Conservation (phyloP, 2,888 invertebrate genomes). For the Sarcophaga variegata region DNA sequence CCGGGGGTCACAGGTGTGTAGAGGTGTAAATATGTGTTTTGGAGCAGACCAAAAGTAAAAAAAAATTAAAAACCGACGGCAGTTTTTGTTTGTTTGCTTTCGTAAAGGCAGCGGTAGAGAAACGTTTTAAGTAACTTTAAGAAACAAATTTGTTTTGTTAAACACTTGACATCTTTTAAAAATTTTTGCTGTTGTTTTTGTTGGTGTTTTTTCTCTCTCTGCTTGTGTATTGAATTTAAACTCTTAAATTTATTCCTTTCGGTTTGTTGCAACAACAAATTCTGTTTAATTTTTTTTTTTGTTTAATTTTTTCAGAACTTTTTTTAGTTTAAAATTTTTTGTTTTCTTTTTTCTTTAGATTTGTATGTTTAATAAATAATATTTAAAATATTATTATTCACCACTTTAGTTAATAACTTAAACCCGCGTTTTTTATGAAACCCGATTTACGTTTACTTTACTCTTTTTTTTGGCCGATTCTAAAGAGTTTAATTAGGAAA, state of each 20-base stretch:
- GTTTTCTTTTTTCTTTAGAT: slow-evolving; percentile 13
- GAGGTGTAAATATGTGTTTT: neutral
- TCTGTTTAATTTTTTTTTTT: neutral
- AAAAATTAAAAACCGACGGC: slow-evolving; percentile 50
- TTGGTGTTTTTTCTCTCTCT: neutral
- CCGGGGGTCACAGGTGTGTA: neutral
- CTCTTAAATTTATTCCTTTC: neutral
- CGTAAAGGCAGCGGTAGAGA: slow-evolving; percentile 20
- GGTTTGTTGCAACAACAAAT: neutral
- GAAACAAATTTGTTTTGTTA: neutral
- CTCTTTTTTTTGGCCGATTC: neutral
- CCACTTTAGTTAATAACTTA: neutral
- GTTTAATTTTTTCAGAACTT: neutral
- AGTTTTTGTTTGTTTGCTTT: slow-evolving; percentile 28
- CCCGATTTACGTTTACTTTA: slow-evolving; percentile 16
- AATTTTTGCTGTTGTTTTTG: neutral
- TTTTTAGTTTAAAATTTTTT: neutral
- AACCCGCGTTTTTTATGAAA: slow-evolving; percentile 47
- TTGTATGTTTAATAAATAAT: slow-evolving; percentile 37
- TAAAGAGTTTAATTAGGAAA: slow-evolving; percentile 22
- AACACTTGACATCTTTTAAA: slow-evolving; percentile 34
- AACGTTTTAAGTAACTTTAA: slow-evolving; percentile 13
- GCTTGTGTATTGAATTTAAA: neutral
- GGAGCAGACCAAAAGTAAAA: slow-evolving; percentile 6
- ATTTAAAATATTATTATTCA: slow-evolving; percentile 34